Evolutionary conservation across 2,888 invertebrate genomes (phyloP).

Genomic region (Venustoraphidia nigricollis): DNA sequence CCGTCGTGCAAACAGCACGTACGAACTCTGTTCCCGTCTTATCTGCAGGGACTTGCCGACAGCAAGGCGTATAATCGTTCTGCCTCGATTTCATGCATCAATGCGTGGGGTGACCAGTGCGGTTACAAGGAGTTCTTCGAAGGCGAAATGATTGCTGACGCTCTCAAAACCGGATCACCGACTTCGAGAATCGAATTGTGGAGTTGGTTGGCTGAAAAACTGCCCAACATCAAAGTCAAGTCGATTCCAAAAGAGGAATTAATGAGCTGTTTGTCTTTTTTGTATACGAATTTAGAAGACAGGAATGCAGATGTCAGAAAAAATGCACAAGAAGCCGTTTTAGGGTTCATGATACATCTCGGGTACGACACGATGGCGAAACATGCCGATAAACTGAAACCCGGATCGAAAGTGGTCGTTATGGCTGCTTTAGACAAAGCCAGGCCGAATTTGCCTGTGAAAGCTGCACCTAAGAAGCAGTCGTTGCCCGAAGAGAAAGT

Average conservation of each 20-base stretch:
- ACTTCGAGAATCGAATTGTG: conserved; percentile 66
- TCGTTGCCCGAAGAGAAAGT: conserved; percentile 37
- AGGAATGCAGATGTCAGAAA: conserved; percentile 83
- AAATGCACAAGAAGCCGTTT: conserved; percentile 73
- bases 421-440: conserved; percentile 71
- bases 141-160: conserved; percentile 78
- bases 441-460: conserved; percentile 66
- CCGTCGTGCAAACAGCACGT: conserved; percentile 63
- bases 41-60: conserved; percentile 66
- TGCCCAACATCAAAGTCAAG: conserved; percentile 55
- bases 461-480: conserved; percentile 50
- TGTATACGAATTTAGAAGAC: conserved; percentile 78
- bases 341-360: conserved; percentile 86
- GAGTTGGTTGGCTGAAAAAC: conserved; percentile 69
- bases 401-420: conserved; percentile 62
- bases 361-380: conserved; percentile 68
- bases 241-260: conserved; percentile 72
- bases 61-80: conserved; percentile 65
- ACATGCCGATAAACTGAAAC: conserved; percentile 64
- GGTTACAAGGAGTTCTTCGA: conserved; percentile 72
- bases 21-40: conserved; percentile 67
- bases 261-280: conserved; percentile 52
- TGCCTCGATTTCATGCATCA: conserved; percentile 69
- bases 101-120: conserved; percentile 70
- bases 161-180: conserved; percentile 73